These are phyloP conservation scores for Himalopsyche anomala DNA, from an alignment of 2,888 invertebrate species.

Conservation along the genomic window DNA sequence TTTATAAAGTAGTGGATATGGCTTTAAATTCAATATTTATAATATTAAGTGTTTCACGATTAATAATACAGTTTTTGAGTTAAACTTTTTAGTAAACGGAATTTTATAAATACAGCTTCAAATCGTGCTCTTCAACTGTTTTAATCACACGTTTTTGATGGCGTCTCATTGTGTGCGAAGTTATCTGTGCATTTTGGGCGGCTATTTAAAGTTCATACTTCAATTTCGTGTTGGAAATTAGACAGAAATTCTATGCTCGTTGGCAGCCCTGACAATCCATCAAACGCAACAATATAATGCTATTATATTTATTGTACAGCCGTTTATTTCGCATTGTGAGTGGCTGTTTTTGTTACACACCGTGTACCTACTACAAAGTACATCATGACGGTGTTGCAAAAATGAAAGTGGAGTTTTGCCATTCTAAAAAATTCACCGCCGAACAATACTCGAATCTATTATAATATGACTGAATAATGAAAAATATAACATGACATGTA, in stretches of 20 bases:
- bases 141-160: no score
- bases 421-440: slow-evolving; percentile 4
- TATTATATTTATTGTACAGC: background rate
- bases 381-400: slow-evolving; percentile 9
- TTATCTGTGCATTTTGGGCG: no score
- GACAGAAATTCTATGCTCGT: background rate
- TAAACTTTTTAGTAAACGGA: no score
- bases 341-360: slow-evolving; percentile 17
- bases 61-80: no score
- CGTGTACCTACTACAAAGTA: background rate
- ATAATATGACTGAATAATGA: background rate
- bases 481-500: background rate
- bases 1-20: no score
- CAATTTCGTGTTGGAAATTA: background rate
- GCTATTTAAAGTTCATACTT: background rate
- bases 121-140: no score
- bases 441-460: slow-evolving; percentile 20
- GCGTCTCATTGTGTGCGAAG: no score
- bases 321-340: background rate
- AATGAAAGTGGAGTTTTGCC: slow-evolving; percentile 9
- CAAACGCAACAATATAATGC: background rate
- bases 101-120: no score
- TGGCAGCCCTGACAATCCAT: background rate
- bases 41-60: no score
- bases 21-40: no score